Evolutionary conservation across 2,888 invertebrate genomes (phyloP), one percentile per base, ranked within the genome.

Genomic region (Hecatera dysodea): DNA sequence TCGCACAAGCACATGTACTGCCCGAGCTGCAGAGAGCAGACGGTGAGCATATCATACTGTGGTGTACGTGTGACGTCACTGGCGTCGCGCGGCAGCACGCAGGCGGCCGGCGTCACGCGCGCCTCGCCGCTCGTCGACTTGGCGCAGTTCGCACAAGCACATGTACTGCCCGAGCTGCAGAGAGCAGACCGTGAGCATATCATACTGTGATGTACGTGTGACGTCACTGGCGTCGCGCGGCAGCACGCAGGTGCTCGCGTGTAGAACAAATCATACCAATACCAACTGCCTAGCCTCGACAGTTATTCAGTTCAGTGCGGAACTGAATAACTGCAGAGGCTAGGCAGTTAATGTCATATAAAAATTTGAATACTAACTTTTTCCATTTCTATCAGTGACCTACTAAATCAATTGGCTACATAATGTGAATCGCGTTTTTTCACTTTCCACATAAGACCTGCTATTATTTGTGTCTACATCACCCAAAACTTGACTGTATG

Each of bases 41-140:
- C 59, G 96, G 98, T 98, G 44, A 72, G 84, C 64, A 36, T 27
- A 59, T 36, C 24, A 24, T 39, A 48, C 33, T 39, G 56, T 46
- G n/a, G 97, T 99, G 85, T 99, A 98, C n/a, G 96, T 96, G 85
- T 99, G 70, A 99, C 99, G 67, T 99, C 99, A 1, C 97, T 46
- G 46, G 62, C 50, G 61, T 66, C 57, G 50, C 66, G 57, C 22
- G 66, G 98, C 52, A 97, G 98, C 86, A 99, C 99, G 0, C 97
- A 98, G 87, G 98, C 97, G 89, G 98, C 98, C 88, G 99, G 99
- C 48, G 98, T 99, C n/a, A 48, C 48, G 48, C 11, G 69, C 50
- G 62, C 98, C 44, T 99, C 98, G 82, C 97, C 98, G 80, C 48
- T 99, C 68, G 99, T 99, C 17, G 98, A 99, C 86, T 95, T 36